Percentiles rank a stretch among this genome's conserved stretches.
phyloP scores from a whole-genome alignment of 2,113 vertebrate species.

The Gopherus evgoodei region DNA sequence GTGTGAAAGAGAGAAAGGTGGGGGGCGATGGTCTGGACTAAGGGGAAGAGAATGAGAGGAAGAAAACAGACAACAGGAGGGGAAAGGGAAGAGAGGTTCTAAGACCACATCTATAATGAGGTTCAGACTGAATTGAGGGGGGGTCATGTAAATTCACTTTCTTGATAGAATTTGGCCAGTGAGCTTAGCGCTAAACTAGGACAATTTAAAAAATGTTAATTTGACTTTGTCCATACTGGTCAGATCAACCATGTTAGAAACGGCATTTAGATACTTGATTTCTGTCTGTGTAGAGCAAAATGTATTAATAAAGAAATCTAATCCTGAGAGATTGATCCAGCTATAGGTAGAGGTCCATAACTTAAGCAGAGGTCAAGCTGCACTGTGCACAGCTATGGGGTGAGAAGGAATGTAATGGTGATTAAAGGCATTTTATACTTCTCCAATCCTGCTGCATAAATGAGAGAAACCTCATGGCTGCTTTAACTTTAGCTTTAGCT shows the following conservation, averaged over 20 bases:
- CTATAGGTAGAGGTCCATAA: background rate
- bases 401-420: fast-evolving
- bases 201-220: background rate
- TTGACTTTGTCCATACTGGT: background rate
- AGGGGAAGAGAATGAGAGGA: background rate
- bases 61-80: background rate
- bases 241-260: background rate
- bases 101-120: background rate
- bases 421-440: background rate
- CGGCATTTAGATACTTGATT: background rate
- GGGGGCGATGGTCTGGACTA: background rate
- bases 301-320: background rate
- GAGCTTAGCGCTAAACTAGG: background rate
- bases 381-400: fast-evolving
- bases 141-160: background rate
- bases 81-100: background rate
- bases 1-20: slow-evolving; percentile 22
- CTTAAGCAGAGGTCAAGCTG: background rate
- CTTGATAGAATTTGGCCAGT: background rate
- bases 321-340: background rate
- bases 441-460: background rate
- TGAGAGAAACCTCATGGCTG: background rate
- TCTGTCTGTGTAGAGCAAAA: background rate
- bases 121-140: background rate
- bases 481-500: background rate